These are phyloP conservation scores for Eurytoma californica DNA, from an alignment of 2,888 invertebrate species.

Conservation along the genomic window DNA sequence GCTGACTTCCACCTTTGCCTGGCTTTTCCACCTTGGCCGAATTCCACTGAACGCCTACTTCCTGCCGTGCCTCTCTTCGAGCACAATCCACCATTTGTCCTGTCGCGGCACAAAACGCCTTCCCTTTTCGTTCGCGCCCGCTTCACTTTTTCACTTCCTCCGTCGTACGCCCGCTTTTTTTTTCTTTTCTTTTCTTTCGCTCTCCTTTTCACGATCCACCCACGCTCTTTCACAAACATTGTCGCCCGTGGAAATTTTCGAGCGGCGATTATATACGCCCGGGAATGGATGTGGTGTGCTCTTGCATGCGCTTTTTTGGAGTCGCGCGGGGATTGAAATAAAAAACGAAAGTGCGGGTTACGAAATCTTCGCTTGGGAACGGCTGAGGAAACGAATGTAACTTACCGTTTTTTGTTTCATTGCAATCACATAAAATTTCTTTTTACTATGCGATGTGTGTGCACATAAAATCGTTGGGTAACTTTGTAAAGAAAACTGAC, in stretches of 20 bases:
- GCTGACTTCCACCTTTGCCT: constrained; percentile 69
- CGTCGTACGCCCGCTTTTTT: constrained; percentile 52
- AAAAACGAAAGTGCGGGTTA: constrained; percentile 9
- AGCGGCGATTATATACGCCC: background rate
- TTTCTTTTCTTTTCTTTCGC: no score
- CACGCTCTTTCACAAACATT: constrained; percentile 17
- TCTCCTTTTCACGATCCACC: constrained; percentile 44
- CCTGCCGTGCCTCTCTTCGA: constrained; percentile 70
- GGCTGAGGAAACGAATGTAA: background rate
- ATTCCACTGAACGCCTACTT: constrained; percentile 73
- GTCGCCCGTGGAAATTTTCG: background rate
- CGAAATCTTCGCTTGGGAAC: constrained; percentile 31
- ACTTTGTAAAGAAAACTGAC: no score
- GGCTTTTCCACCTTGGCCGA: constrained; percentile 71
- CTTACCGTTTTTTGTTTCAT: background rate
- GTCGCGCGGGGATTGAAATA: background rate
- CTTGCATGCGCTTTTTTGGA: background rate
- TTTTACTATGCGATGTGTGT: background rate
- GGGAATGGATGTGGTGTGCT: constrained; percentile 5
- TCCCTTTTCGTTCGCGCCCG: constrained; percentile 52
- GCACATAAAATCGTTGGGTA: background rate
- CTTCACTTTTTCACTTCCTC: background rate
- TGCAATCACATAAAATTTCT: constrained; percentile 1
- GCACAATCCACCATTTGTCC: constrained; percentile 65
- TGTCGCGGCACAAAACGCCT: constrained; percentile 58